These are phyloP conservation scores for Myotis findleyi DNA, from an alignment of 2,797 vertebrate genomes.

Conservation along the genomic window DNA sequence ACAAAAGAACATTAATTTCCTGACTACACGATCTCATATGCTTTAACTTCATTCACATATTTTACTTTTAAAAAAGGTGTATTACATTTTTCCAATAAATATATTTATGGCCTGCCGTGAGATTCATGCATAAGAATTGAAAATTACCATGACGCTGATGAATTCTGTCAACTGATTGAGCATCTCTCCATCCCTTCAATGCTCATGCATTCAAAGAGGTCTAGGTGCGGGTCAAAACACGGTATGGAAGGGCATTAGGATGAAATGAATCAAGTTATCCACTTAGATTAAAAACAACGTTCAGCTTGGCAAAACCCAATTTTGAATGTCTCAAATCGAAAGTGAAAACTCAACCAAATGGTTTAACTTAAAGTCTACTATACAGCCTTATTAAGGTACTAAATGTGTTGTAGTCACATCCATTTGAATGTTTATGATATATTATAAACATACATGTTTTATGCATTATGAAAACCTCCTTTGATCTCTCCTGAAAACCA, in stretches of 20 bases:
- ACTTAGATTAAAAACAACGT: slow-evolving; percentile 65
- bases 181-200: slow-evolving; percentile 66
- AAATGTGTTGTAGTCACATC: slow-evolving; percentile 70
- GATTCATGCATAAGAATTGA: slow-evolving; percentile 84
- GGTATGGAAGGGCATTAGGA: slow-evolving; percentile 64
- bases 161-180: slow-evolving; percentile 76
- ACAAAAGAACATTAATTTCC: slow-evolving; percentile 78
- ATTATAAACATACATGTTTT: slow-evolving; percentile 82
- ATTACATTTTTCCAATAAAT: slow-evolving; percentile 80
- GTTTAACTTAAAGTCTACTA: slow-evolving; percentile 65
- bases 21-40: slow-evolving; percentile 50
- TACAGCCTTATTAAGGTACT: slow-evolving; percentile 51
- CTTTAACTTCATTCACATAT: slow-evolving; percentile 65
- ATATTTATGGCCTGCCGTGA: slow-evolving; percentile 81
- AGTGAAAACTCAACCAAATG: slow-evolving; percentile 75
- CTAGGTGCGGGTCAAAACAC: slow-evolving; percentile 76
- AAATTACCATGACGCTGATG: slow-evolving; percentile 80
- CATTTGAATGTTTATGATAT: slow-evolving; percentile 76
- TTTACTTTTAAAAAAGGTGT: slow-evolving; percentile 80
- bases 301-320: slow-evolving; percentile 55
- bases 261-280: slow-evolving; percentile 67
- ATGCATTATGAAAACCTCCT: slow-evolving; percentile 75
- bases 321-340: slow-evolving; percentile 77
- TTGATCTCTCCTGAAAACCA: slow-evolving; percentile 78
- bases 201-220: slow-evolving; percentile 64